Conservation (phyloP, 2,113 vertebrate species). For the Addax nasomaculatus region DNA sequence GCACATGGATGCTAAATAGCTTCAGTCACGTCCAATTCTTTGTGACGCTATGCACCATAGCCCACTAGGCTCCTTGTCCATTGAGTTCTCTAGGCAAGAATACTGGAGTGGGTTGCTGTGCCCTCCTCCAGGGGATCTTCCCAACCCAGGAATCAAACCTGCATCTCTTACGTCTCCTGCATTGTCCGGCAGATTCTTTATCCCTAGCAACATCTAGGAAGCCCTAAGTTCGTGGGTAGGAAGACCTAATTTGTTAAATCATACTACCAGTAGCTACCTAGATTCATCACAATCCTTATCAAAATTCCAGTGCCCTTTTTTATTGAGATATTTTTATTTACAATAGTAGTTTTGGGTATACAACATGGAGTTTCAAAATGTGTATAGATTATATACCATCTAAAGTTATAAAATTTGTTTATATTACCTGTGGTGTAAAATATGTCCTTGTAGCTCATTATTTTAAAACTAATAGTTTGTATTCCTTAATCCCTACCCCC, state of each 20-base stretch:
- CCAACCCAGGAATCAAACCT: background rate
- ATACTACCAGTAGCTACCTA: background rate
- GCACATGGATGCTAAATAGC: background rate
- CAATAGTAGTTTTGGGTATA: background rate
- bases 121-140: background rate
- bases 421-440: background rate
- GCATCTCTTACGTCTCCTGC: background rate
- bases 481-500: background rate
- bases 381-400: background rate
- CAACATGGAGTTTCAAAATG: background rate
- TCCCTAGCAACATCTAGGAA: background rate
- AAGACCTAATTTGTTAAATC: background rate
- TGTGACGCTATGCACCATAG: rapidly evolving
- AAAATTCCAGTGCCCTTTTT: background rate
- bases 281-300: background rate
- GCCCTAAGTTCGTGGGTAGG: background rate
- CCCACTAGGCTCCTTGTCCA: background rate
- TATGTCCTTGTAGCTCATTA: background rate
- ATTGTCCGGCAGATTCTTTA: background rate
- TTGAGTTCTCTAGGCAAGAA: background rate
- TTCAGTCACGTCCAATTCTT: background rate
- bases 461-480: background rate
- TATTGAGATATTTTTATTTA: background rate
- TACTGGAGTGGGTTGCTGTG: background rate
- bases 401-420: background rate